Percentiles rank a stretch among this genome's conserved stretches.
Conservation (phyloP, 2,888 invertebrate genomes). For the Anthophora plumipes region DNA sequence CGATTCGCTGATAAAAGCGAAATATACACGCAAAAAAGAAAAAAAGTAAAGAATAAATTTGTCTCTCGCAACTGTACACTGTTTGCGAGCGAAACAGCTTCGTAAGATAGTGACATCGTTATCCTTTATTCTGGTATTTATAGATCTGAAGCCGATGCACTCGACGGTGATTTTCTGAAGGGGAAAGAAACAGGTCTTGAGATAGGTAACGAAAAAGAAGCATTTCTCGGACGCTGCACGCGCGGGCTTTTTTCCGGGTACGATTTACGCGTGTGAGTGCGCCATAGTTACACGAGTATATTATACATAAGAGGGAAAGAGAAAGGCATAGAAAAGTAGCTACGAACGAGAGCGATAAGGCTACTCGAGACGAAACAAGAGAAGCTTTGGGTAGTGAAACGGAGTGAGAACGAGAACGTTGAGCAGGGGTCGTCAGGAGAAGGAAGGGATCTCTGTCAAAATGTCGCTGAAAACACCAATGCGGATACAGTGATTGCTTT, state of each 20-base stretch:
- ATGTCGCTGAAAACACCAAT: conserved; percentile 82
- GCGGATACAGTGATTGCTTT: conserved; percentile 78
- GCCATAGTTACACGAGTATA: conserved; percentile 58
- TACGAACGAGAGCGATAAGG: conserved; percentile 50
- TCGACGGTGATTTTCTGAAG: conserved; percentile 24
- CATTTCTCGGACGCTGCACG: conserved; percentile 32
- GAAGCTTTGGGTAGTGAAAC: conserved; percentile 55
- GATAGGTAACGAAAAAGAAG: conserved; percentile 44
- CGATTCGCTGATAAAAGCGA: conserved; percentile 11
- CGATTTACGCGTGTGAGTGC: conserved; percentile 58
- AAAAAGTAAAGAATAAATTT: conserved; percentile 22
- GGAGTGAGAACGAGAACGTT: conserved; percentile 61
- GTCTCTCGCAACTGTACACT: background rate
- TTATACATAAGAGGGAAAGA: conserved; percentile 48
- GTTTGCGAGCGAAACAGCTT: conserved; percentile 21
- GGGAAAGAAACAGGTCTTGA: conserved; percentile 27
- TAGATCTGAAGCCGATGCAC: conserved; percentile 36
- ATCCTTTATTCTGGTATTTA: conserved; percentile 45
- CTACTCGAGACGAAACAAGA: conserved; percentile 40
- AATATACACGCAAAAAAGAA: background rate
- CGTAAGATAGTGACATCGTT: conserved; percentile 39
- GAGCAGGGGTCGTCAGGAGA: conserved; percentile 48
- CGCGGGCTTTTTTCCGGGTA: conserved; percentile 63
- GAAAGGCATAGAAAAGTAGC: conserved; percentile 38
- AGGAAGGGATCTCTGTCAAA: conserved; percentile 78